Conservation (phyloP, 2,797 vertebrate genomes). For the Sebastes nivosus region DNA sequence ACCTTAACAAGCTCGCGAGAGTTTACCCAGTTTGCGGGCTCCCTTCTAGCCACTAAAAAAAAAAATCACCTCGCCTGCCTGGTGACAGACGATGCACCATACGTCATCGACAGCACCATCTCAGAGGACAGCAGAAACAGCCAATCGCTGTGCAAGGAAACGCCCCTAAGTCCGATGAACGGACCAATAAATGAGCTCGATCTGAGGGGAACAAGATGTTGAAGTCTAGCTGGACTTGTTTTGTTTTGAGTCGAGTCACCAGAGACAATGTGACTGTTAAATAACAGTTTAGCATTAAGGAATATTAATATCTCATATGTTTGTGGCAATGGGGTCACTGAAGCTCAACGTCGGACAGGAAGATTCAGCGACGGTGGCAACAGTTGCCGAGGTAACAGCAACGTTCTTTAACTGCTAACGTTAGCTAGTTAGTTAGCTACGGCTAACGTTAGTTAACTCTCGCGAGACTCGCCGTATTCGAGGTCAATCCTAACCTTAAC, state of each 20-base stretch:
- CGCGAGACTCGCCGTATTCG: too few relatives aligned
- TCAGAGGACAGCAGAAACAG: conserved; percentile 24
- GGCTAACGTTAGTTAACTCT: too few relatives aligned
- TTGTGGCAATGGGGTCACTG: conserved; percentile 33
- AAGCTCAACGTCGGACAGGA: conserved; percentile 25
- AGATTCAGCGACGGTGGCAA: conserved; percentile 23
- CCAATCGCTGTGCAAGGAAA: conserved; percentile 33
- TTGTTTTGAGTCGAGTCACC: conserved; percentile 11
- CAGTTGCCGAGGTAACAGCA: conserved; percentile 48
- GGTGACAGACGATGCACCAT: neutral
- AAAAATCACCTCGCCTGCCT: neutral
- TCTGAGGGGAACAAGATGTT: neutral
- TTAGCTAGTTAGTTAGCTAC: neutral
- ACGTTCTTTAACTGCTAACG: neutral
- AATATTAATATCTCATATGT: neutral
- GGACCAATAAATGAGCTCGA: conserved; percentile 57
- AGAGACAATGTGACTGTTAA: conserved; percentile 17
- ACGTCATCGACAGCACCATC: neutral
- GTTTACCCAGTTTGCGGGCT: too few relatives aligned
- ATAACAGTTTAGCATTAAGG: neutral
- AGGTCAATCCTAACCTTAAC: too few relatives aligned
- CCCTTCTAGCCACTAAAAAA: too few relatives aligned
- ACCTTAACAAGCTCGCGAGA: too few relatives aligned
- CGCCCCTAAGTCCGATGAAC: neutral
- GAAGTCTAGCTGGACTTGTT: conserved; percentile 26